A percentile compares a stretch with the other conserved stretches of the same genome.
Conservation (phyloP, 2,797 vertebrate genomes). For the Falco naumanni region DNA sequence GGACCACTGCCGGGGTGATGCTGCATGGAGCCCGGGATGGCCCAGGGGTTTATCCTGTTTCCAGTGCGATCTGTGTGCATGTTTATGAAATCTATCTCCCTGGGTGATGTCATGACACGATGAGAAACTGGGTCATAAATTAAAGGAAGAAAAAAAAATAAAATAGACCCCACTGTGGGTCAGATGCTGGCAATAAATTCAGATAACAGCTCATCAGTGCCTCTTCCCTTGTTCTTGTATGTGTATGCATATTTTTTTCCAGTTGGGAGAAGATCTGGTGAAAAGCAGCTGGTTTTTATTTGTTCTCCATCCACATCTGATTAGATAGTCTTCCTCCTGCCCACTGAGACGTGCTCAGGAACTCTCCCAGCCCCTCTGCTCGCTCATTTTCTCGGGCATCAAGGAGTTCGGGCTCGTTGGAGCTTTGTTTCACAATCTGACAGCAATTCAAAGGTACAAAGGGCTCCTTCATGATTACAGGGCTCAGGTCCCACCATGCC, state of each 20-base stretch:
- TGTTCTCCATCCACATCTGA: constrained; percentile 65
- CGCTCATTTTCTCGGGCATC: constrained; percentile 29
- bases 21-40: not conserved
- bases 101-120: constrained; percentile 63
- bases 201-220: constrained; percentile 71
- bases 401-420: not conserved
- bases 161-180: constrained; percentile 63
- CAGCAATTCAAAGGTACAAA: constrained; percentile 39
- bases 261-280: constrained; percentile 61
- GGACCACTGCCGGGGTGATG: not conserved
- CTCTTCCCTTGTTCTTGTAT: constrained; percentile 44
- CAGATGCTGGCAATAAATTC: constrained; percentile 73
- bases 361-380: constrained; percentile 23
- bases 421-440: constrained; percentile 33
- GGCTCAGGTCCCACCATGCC: not conserved
- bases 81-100: constrained; percentile 48
- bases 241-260: constrained; percentile 42
- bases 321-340: constrained; percentile 53
- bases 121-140: constrained; percentile 64
- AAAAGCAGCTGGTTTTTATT: constrained; percentile 72
- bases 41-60: not conserved
- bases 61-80: not conserved
- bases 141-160: not conserved
- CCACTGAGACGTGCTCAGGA: constrained; percentile 28
- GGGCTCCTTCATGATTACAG: not conserved